Base-by-base conservation (phyloP, 2,113 vertebrate species). In the Camelus dromedarius region DNA sequence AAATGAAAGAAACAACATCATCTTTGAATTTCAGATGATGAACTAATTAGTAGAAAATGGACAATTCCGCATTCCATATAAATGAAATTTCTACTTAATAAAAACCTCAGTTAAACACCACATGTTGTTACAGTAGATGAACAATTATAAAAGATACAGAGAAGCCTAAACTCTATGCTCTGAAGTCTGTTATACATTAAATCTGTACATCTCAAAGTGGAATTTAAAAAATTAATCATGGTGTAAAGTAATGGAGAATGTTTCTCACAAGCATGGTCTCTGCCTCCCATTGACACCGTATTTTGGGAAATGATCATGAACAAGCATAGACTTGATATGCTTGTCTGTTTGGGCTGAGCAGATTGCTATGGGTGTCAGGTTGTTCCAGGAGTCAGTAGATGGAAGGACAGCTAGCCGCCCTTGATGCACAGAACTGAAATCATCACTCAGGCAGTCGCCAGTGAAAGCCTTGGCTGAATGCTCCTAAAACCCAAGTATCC, bases 391-490 rank as follows among this genome's bases (percentile, higher is more conserved):
- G 50, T 46, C 35, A 84, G 30, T n/a, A 35, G 62, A 69, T 60
- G 18, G 82, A 66, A 92, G 79, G n/a, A 26, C 46, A 73, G 77
- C 85, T 80, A 73, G 77, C 85, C 75, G 86, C 38, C 64, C 93
- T 80, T 66, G 62, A 93, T 69, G 95, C 93, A 42, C 20, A 87
- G 92, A 79, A 79, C 85, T 66, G 75, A 93, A 94, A 86, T 97
- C 95, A 96, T 95, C 92, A 97, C 97, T 97, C 95, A 89, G 77
- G 52, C 96, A 89, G 60, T 97, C 56, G 12, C 96, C 93, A 96
- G 42, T 2, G 70, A 91, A 70, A 95, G 92, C 86, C 75, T 95
- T 97, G 92, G 46, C 32, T 66, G 72, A 52, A 85, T 94, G 92
- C 30, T 76, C 87, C 73, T 85, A 93, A 96, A 95, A 83, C 69